Conservation (phyloP, 2,113 vertebrate species). For the Lophius piscatorius region DNA sequence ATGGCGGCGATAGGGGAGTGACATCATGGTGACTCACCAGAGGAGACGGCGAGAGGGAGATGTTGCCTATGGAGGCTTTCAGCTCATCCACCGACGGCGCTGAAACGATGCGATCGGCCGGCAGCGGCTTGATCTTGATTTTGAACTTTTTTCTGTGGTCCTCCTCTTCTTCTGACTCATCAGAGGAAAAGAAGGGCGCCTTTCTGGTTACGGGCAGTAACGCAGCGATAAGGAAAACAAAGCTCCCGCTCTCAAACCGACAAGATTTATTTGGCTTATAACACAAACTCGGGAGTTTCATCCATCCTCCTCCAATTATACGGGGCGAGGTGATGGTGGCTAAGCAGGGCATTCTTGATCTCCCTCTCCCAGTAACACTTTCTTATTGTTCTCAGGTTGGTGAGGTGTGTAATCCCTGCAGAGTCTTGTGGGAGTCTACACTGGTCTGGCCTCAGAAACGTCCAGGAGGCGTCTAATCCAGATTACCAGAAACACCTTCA, state of each 20-base stretch:
- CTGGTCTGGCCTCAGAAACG: too few relatives aligned
- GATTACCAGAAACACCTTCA: too few relatives aligned
- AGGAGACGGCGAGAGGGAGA: slow-evolving; percentile 91
- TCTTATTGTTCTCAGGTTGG: too few relatives aligned
- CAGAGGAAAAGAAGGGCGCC: slow-evolving; percentile 94
- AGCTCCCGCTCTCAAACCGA: background rate
- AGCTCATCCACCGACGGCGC: slow-evolving; percentile 90
- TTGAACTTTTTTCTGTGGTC: slow-evolving; percentile 95
- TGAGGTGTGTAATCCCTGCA: too few relatives aligned
- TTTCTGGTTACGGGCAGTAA: slow-evolving; percentile 83
- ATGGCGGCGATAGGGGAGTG: background rate
- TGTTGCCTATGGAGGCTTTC: slow-evolving; percentile 94
- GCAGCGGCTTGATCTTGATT: slow-evolving; percentile 94
- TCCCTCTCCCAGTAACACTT: too few relatives aligned
- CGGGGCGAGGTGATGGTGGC: too few relatives aligned
- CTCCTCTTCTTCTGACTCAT: slow-evolving; percentile 95
- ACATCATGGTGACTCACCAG: slow-evolving; percentile 86
- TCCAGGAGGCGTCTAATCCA: too few relatives aligned
- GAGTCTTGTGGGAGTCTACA: too few relatives aligned
- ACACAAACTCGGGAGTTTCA: background rate
- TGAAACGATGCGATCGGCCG: slow-evolving; percentile 78
- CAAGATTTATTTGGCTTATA: background rate
- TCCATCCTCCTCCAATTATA: too few relatives aligned
- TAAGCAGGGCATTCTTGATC: too few relatives aligned
- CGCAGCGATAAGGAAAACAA: slow-evolving; percentile 84